These are phyloP conservation scores for Saccopteryx leptura DNA, from an alignment of 2,113 vertebrate species.

Conservation along the genomic window DNA sequence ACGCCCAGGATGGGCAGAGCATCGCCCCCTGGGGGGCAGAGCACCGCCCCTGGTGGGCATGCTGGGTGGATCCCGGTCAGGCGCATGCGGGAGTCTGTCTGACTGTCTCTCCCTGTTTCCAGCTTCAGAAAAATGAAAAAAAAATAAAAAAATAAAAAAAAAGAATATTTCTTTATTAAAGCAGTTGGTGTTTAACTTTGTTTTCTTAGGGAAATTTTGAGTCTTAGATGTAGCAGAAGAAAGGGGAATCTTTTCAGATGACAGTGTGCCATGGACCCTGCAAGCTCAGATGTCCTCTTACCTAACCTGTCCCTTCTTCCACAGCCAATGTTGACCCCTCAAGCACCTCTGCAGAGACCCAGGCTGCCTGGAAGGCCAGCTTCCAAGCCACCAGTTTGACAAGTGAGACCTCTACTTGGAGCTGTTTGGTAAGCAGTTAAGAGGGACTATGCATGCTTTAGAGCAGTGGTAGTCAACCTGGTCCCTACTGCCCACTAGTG, in stretches of 20 bases:
- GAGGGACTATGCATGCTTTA: background rate
- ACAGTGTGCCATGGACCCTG: background rate
- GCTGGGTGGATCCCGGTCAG: too few relatives aligned
- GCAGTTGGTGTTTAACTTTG: background rate
- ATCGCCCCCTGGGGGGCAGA: too few relatives aligned
- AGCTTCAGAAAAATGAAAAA: too few relatives aligned
- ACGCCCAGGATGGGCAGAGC: too few relatives aligned
- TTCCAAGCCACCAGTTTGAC: background rate
- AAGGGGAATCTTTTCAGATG: background rate
- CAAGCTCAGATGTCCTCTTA: background rate
- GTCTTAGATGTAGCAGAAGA: background rate
- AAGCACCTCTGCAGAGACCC: background rate
- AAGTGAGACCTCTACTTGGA: background rate
- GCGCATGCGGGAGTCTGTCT: too few relatives aligned
- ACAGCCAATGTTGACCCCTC: too few relatives aligned
- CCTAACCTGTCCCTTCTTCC: background rate
- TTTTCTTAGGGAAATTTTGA: background rate
- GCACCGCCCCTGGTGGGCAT: too few relatives aligned
- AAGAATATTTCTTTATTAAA: background rate
- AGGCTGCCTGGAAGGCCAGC: background rate
- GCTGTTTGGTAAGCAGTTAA: background rate
- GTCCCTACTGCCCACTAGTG: too few relatives aligned
- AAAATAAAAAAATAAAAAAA: too few relatives aligned
- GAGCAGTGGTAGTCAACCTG: background rate
- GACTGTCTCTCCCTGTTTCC: too few relatives aligned